Base-by-base conservation (phyloP, 2,888 invertebrate genomes). In the Lasioglossum vierecki region DNA sequence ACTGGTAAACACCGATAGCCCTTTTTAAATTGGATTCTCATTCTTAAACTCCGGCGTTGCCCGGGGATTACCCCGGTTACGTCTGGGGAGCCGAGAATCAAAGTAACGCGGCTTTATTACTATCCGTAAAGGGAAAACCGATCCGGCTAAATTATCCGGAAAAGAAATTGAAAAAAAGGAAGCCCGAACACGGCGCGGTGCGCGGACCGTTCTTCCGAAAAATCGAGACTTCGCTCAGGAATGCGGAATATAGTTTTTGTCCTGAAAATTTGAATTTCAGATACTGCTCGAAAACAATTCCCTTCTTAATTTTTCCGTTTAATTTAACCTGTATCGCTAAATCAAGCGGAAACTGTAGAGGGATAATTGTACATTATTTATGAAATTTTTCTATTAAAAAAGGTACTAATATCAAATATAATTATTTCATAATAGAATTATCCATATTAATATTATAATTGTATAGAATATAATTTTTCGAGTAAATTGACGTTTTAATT, bases 21-120 rank as follows among this genome's bases (percentile, higher is more conserved):
- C 72, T 80, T 82, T 74, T 81, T 83, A 90, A 85, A 90, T 88
- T 87, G 85, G 87, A 88, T 89, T 75, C 72, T 79, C 76, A 81
- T 88, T 88, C 80, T 83, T 80, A 78, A 77, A 78, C 80, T 44
- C 35, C 57, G 13, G 11, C 4, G 44, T 26, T 72, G 66, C 30
- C 60, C 11, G 63, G 76, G n/a, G 78, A 73, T 68, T 66, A 76
- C 70, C 63, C 57, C 60, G 15, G n/a, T 44, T 13, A 39, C 63
- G 13, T 46, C 76, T n/a, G 26, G 39, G 70, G 6, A 26, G 72
- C 26, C 39, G 76, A 74, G 82, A 83, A 63, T 75, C 80, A 76
- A 87, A 68, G 80, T 49, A 78, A 83, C 83, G 71, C 46, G 44
- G 70, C 57, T 82, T 78, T 79, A 81, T 88, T 71, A 70, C 74